A percentile compares a stretch with the other conserved stretches of the same genome.
Conservation (phyloP, 1,140 invertebrate species). For the Caenorhabditis inopinata region DNA sequence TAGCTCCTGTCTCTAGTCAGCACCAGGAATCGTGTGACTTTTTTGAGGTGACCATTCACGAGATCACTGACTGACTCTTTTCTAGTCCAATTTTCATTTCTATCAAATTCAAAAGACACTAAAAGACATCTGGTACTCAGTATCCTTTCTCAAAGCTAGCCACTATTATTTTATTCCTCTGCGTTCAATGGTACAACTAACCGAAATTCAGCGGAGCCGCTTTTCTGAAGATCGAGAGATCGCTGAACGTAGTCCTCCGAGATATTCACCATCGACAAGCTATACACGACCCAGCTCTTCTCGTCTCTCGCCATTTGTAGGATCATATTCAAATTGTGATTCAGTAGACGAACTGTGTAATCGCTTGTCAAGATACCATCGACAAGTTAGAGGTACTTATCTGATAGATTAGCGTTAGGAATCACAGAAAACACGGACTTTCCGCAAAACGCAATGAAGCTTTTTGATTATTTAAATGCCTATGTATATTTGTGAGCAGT, state of each 20-base stretch:
- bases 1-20: background rate
- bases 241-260: background rate
- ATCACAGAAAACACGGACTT: too few relatives aligned
- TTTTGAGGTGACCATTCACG: slow-evolving; percentile 25
- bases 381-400: slow-evolving; percentile 25
- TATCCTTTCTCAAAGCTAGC: background rate
- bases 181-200: slow-evolving; percentile 20
- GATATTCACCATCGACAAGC: background rate
- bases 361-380: slow-evolving; percentile 10
- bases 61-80: background rate
- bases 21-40: slow-evolving; percentile 25
- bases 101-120: slow-evolving; percentile 3
- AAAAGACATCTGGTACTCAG: slow-evolving; percentile 2
- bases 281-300: background rate
- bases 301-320: background rate
- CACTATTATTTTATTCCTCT: slow-evolving; percentile 2
- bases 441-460: too few relatives aligned
- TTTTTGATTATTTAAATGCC: too few relatives aligned
- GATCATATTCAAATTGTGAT: slow-evolving; percentile 42
- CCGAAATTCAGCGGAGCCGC: background rate
- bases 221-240: background rate
- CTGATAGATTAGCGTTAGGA: background rate
- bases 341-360: slow-evolving; percentile 41
- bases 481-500: too few relatives aligned
- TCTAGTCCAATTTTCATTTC: background rate